phyloP scores from a whole-genome alignment of 2,888 invertebrate species.

The Agrochola litura region DNA sequence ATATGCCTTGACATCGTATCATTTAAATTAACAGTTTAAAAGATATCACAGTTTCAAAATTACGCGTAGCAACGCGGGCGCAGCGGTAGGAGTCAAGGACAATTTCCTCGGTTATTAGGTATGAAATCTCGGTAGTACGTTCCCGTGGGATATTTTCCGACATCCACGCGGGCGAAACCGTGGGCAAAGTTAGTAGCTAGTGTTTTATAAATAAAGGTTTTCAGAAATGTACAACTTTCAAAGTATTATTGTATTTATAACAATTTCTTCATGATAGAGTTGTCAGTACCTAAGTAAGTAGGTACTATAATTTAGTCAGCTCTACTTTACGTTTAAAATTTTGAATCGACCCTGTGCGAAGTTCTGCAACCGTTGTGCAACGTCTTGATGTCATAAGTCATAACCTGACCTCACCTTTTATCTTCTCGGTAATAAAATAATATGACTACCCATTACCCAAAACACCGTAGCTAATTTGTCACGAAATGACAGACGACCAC shows the following conservation, averaged over 20 bases:
- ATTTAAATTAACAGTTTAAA: too few species aligned
- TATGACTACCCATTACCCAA: slow-evolving; percentile 44
- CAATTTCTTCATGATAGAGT: background rate
- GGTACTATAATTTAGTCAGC: too few species aligned
- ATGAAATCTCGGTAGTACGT: too few species aligned
- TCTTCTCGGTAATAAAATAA: slow-evolving; percentile 37
- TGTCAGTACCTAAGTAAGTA: background rate
- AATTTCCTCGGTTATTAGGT: too few species aligned
- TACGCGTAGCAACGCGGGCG: too few species aligned
- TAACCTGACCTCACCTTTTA: slow-evolving; percentile 27
- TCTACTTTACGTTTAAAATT: too few species aligned
- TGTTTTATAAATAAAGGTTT: background rate
- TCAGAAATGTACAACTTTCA: background rate
- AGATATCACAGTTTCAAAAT: too few species aligned
- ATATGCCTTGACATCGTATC: too few species aligned
- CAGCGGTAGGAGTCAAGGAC: too few species aligned
- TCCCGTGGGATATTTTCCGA: too few species aligned
- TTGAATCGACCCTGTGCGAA: background rate
- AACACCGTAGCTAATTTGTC: slow-evolving; percentile 53
- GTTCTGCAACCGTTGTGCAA: background rate
- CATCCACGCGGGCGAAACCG: too few species aligned
- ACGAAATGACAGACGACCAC: slow-evolving; percentile 37
- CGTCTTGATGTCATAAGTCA: background rate
- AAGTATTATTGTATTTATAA: background rate
- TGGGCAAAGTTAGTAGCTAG: too few species aligned